Conservation (phyloP, 2,797 vertebrate genomes). For the Numenius phaeopus region DNA sequence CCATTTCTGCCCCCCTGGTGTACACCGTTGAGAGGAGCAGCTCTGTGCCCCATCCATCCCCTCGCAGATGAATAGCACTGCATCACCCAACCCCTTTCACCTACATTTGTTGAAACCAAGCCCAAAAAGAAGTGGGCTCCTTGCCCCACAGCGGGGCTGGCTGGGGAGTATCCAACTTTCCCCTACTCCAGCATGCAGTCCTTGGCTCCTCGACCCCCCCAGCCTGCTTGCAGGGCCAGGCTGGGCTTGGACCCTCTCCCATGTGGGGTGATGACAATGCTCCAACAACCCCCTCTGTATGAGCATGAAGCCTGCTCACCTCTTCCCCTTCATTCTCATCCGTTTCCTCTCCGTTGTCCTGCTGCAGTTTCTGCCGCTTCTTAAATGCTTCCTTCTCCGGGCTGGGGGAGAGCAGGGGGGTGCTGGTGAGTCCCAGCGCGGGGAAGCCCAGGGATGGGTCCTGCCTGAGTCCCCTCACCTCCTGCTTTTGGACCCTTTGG, state of each 20-base stretch:
- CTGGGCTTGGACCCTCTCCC: not conserved
- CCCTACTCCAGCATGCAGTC: not conserved
- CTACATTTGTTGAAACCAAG: not conserved
- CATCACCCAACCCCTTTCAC: not conserved
- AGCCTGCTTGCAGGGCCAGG: not conserved
- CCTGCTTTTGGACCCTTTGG: not conserved
- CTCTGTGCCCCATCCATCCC: not conserved
- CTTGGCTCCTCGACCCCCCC: rapidly evolving
- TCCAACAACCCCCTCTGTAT: rapidly evolving
- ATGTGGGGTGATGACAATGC: rapidly evolving
- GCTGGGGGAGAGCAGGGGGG: slow-evolving; percentile 71
- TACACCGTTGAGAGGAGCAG: not conserved
- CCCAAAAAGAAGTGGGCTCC: not conserved
- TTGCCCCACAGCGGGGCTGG: not conserved
- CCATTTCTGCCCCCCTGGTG: not conserved
- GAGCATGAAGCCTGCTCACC: slow-evolving; percentile 32
- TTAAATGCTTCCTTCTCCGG: slow-evolving; percentile 91
- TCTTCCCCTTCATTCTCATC: slow-evolving; percentile 91
- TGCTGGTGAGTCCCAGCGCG: not conserved
- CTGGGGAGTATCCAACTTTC: not conserved
- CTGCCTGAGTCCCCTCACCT: rapidly evolving
- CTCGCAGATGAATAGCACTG: not conserved
- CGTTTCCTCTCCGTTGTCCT: slow-evolving; percentile 84
- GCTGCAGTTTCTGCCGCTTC: slow-evolving; percentile 89
- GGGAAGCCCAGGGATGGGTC: not conserved